phyloP scores from a whole-genome alignment of 2,113 vertebrate genomes.

The Colossoma macropomum region DNA sequence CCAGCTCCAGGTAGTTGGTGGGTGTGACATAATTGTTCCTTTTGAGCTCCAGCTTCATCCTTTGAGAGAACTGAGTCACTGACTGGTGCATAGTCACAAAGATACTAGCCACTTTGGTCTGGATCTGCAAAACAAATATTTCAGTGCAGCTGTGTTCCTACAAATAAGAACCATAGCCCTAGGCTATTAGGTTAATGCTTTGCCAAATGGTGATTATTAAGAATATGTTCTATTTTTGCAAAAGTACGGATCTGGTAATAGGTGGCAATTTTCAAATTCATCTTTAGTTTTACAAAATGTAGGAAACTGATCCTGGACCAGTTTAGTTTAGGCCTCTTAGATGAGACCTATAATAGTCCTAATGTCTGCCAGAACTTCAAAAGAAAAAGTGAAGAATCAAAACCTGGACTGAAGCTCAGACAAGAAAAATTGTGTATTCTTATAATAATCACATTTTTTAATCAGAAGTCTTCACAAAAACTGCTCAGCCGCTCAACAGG shows the following conservation, averaged over 20 bases:
- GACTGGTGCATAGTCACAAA: conserved; percentile 90
- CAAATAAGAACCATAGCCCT: neutral
- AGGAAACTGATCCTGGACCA: conserved; percentile 7
- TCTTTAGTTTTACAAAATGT: neutral
- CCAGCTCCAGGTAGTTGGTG: conserved; percentile 91
- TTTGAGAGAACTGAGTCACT: conserved; percentile 80
- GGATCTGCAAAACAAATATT: conserved; percentile 72
- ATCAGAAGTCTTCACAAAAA: neutral
- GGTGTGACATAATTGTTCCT: conserved; percentile 89
- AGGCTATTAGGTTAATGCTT: neutral
- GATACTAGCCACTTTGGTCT: conserved; percentile 83
- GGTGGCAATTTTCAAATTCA: too few relatives aligned
- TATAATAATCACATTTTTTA: neutral
- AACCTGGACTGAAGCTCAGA: too few relatives aligned
- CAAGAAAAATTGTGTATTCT: too few relatives aligned
- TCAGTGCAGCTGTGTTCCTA: neutral
- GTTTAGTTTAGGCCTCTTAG: too few relatives aligned
- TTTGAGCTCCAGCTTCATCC: conserved; percentile 84
- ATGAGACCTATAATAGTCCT: neutral
- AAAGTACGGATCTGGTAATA: neutral
- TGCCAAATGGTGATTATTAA: neutral
- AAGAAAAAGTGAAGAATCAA: neutral
- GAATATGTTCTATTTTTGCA: neutral
- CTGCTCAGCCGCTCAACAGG: neutral
- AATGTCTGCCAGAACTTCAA: neutral